Base-by-base conservation (phyloP, 2,888 invertebrate species). In the Cabera pusaria region DNA sequence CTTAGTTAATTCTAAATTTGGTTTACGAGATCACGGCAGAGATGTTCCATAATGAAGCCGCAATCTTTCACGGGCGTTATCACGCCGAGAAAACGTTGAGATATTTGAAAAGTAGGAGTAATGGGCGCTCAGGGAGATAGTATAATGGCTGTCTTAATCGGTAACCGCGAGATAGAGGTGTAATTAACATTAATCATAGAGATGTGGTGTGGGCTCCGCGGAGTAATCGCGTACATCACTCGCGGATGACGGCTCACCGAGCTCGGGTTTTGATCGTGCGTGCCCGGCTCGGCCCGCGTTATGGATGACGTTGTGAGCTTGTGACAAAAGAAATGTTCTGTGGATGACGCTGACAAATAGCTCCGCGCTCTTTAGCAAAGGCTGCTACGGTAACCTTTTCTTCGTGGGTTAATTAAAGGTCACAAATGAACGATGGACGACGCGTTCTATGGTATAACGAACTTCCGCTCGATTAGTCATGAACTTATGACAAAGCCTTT, bases 131-230 rank as follows among this genome's bases (percentile, higher is more conserved):
- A 57, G 68, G 71, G 80, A 74, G 68, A 71, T 68, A 66, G 62
- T 70, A 62, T 80, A 78, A 80, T 76, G 72, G 72, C 59, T 39
- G 62, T 64, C 72, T 77, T 78, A 81, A 80, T 82, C 70, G 73
- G 68, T 70, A 73, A 72, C 70, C 63, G 66, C 61, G 64, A 74
- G 74, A 78, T 74, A 70, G 74, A 73, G 77, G 71, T 68, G 75
- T 78, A 82, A 85, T 85, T 83, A 85, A 72, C 79, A 82, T 87
- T 78, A 76, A 82, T 87, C 85, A 82, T 75, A 76, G 68, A 65
- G 68, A 77, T 71, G 74, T 68, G 73, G 66, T 66, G n/a, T n/a
- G n/a, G n/a, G n/a, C n/a, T n/a, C n/a, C 64, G 66, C 58, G 40
- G 63, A 77, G 64, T 82, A 79, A 81, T 84, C 74, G 73, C 67